Base-by-base conservation (phyloP, 2,797 vertebrate species). In the Epinephelus coioides region DNA sequence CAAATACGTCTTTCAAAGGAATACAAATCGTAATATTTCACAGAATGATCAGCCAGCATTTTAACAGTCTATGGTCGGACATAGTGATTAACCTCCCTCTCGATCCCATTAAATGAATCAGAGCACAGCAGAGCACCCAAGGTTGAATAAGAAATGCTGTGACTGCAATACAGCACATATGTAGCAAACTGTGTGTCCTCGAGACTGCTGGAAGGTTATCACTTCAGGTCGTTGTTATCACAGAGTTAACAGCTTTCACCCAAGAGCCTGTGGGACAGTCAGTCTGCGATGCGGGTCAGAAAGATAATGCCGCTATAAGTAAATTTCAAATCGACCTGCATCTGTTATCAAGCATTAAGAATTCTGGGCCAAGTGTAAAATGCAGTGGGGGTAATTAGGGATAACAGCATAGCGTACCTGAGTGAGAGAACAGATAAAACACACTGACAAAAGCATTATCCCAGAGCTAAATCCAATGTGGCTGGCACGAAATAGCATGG, bases 351-450 rank as follows among this genome's bases (percentile, higher is more conserved):
- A 77, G 85, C 89, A 88, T 92, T 91, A 88, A 82, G 86, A 85
- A 94, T 94, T 95, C 91, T 69, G 83, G 86, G 85, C 91, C 89
- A 78, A 91, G 82, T 90, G 86, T 80, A 84, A 92, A 93, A 92
- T 89, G 87, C 79, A 85, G 89, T 78, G 70, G 82, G 75, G 88
- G 87, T 93, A 93, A 94, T 93, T 94, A 94, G 78, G 93, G 87
- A 90, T 92, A 93, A 93, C 92, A 53, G 85, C 84, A 81, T 50
- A 75, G 88, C 56, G 21, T 81, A 91, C 88, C 90, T 91, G 92
- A 93, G 86, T 90, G 92, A 93, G 84, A 86, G 90, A 84, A 90
- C 84, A 92, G 93, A 94, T 94, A 95, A 94, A 95, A 87, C 86
- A 86, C 80, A 88, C 82, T 92, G 93, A 92, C 92, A 95, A 94